Conservation (phyloP, 2,888 invertebrate genomes). For the Onthophagus sagittarius region DNA sequence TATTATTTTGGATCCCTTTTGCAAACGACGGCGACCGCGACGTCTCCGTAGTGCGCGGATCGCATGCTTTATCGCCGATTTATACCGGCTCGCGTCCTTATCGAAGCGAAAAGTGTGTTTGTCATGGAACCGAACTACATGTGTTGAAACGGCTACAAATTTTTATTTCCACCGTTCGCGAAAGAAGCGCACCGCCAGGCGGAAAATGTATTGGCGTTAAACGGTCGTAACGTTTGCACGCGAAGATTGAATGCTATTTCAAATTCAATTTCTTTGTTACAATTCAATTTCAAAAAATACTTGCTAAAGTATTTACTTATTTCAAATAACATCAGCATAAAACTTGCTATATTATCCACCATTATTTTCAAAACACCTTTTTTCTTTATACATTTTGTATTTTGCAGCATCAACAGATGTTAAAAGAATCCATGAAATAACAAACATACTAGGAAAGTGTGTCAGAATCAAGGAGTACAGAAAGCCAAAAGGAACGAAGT, state of each 20-base stretch:
- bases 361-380: no score
- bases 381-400: no score
- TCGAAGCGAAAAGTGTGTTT: neutral
- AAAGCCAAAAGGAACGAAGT: no score
- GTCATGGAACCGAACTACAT: neutral
- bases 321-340: no score
- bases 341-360: no score
- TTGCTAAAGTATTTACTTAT: no score
- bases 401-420: no score
- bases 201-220: neutral
- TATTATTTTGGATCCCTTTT: constrained; percentile 19
- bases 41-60: constrained; percentile 19
- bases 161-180: neutral
- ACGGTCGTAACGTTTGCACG: neutral
- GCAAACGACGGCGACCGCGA: neutral
- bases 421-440: no score
- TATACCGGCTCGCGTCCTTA: constrained; percentile 20
- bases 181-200: neutral
- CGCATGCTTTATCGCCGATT: constrained; percentile 21
- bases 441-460: no score
- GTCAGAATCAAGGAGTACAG: no score
- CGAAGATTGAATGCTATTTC: neutral
- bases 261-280: no score
- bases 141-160: neutral
- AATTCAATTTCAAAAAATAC: no score